Base-by-base conservation (phyloP, 2,888 invertebrate species). In the Ferdinandea cuprea region DNA sequence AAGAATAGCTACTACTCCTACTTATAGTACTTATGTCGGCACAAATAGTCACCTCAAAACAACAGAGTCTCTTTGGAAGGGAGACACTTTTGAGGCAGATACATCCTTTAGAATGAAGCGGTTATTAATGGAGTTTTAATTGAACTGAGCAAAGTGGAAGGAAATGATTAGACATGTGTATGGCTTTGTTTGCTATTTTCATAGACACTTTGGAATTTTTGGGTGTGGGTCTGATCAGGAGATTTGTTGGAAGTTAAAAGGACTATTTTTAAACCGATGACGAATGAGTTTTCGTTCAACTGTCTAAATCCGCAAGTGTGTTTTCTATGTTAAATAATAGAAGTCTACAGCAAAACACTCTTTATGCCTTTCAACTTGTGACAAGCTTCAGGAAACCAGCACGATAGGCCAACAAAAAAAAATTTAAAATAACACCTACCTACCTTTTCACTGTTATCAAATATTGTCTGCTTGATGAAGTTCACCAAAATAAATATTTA, bases 111-210 rank as follows among this genome's bases (percentile, higher is more conserved):
- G 19, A 19, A 3, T 52, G 7, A 7, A n/a, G 42, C 28, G 30
- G 6, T 59, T 42, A 59, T 59, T 59, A 59, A 59, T 59, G 42
- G 42, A 59, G 17, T 59, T 59, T 59, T 59, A 59, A 59, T 59
- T 59, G 42, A 15, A 58, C 21, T n/a, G 7, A 17, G 3, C 7
- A 42, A 30, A 59, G 30, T 30, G 30, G 13, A 42, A 30, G 28
- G 25, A 42, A 42, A 25, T 56, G 25, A 56, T 37, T 56, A 40
- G 3, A 13, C 40, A 32, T 9, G 32, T 15, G 40, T 37, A 13
- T n/a, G 13, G 11, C 13, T 6, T 13, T 0, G 37, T 40, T 13
- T 40, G 15, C 15, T 40, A 1, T 40, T 40, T 15, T 40, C 15
- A 7, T 7, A 13, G 13, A 40, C 15, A 15, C 15, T 3, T 40